Conservation (phyloP, 2,113 vertebrate species). For the Hepsetus odoe region DNA sequence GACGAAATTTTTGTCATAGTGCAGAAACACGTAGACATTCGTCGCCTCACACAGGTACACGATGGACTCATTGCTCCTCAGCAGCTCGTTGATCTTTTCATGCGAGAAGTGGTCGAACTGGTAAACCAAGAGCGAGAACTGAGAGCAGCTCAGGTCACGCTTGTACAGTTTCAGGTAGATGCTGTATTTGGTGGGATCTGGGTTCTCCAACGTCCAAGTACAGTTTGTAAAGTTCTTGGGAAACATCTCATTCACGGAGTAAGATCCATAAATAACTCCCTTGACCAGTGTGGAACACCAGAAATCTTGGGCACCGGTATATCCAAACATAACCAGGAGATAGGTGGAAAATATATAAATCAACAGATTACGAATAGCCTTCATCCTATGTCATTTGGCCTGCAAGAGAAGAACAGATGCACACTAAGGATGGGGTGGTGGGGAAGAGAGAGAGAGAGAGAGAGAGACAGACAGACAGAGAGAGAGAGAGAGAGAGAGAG, state of each 20-base stretch:
- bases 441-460: neutral
- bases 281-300: slow-evolving; percentile 99
- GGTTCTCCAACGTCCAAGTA: slow-evolving; percentile 99
- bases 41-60: slow-evolving; percentile 96
- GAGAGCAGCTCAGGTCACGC: slow-evolving; percentile 96
- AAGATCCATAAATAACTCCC: slow-evolving; percentile 99
- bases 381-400: slow-evolving; percentile 99
- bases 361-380: slow-evolving; percentile 99
- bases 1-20: slow-evolving; percentile 99
- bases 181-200: slow-evolving; percentile 99
- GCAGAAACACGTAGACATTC: slow-evolving; percentile 97
- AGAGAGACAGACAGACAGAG: neutral
- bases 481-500: neutral
- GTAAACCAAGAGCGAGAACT: slow-evolving; percentile 96
- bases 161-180: slow-evolving; percentile 99
- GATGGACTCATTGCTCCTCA: slow-evolving; percentile 96
- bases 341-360: slow-evolving; percentile 99
- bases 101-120: slow-evolving; percentile 99
- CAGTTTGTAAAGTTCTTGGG: slow-evolving; percentile 99
- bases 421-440: neutral
- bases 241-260: slow-evolving; percentile 99
- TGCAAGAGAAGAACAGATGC: slow-evolving; percentile 77
- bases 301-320: slow-evolving; percentile 99
- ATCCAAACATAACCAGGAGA: slow-evolving; percentile 99
- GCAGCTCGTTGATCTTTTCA: slow-evolving; percentile 98